Conservation (phyloP, 2,797 vertebrate genomes). For the Myotis myotis region DNA sequence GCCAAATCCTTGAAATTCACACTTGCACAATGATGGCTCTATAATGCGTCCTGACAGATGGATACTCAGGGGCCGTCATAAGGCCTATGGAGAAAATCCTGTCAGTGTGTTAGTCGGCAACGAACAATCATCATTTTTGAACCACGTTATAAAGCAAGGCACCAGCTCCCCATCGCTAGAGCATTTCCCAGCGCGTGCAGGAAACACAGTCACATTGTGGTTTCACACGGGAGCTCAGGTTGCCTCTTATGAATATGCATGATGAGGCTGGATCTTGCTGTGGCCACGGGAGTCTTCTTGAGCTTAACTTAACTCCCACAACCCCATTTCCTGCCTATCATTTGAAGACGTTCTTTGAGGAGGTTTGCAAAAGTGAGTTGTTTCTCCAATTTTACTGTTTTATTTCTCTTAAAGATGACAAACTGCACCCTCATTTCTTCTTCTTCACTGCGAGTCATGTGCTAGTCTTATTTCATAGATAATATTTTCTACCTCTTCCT, state of each 20-base stretch:
- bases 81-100: constrained; percentile 15
- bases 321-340: constrained; percentile 49
- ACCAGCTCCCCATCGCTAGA: background rate
- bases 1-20: constrained; percentile 34
- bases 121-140: background rate
- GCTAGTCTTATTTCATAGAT: constrained; percentile 47
- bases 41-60: constrained; percentile 33
- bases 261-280: background rate
- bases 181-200: constrained; percentile 1
- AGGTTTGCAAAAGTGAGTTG: constrained; percentile 68
- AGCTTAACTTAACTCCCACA: background rate
- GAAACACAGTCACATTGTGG: constrained; percentile 34
- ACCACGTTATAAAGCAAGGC: background rate
- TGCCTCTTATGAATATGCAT: constrained; percentile 62
- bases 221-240: constrained; percentile 48
- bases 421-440: constrained; percentile 43
- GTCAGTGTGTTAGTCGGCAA: background rate
- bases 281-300: background rate
- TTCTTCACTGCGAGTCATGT: constrained; percentile 57
- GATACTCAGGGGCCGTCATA: constrained; percentile 12
- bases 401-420: constrained; percentile 8
- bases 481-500: constrained; percentile 35
- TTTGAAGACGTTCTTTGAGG: constrained; percentile 23
- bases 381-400: constrained; percentile 47
- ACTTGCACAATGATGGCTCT: background rate